Evolutionary conservation across 2,888 invertebrate genomes (phyloP), one percentile per base, ranked within the genome.

Genomic region (Leptodirus hochenwartii): DNA sequence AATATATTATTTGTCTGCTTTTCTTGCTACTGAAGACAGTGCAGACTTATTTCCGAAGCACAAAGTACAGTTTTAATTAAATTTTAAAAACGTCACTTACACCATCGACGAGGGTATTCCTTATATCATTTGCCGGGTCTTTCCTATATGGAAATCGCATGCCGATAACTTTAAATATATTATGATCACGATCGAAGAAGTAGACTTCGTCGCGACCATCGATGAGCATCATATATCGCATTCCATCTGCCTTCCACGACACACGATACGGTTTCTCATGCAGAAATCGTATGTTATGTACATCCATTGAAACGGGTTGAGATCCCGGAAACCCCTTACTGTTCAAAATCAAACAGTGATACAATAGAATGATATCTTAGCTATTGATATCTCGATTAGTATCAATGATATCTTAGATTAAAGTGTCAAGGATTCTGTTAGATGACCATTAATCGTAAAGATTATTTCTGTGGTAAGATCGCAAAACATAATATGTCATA

Each of bases 241-340:
- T 84, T 20, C 98, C 98, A 55, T 99, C 98, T 6, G 98, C 98
- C 52, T 99, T 99, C 98, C 98, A 99, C 2, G 95, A 96, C 2
- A 98, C 95, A 50, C 77, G 71, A 49, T 98, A 99, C 0, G 84
- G 82, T 47, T 82, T 82, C 39, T 74, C 57, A 16, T 68, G 62
- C 3, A 99, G 56, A 8, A 77, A 62, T 29, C 55, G 53, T 26
- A 98, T 60, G 53, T 99, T 99, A 1, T 64, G 48, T 2, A 61
- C 56, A 47, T 87, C 82, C 91, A 99, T 91, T 0, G 95, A 95
- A 0, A 99, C 91, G 0, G 98, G 98, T 49, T 99, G 98, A 2
- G 79, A 75, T 0, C 98, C 98, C 0, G 96, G 95, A 58, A 99
- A 98, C 0, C 85, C 90, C 10, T 64, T 64, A 4, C 56, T 58